Base-by-base conservation (phyloP, 2,797 vertebrate species). In the Brachymystax lenok region DNA sequence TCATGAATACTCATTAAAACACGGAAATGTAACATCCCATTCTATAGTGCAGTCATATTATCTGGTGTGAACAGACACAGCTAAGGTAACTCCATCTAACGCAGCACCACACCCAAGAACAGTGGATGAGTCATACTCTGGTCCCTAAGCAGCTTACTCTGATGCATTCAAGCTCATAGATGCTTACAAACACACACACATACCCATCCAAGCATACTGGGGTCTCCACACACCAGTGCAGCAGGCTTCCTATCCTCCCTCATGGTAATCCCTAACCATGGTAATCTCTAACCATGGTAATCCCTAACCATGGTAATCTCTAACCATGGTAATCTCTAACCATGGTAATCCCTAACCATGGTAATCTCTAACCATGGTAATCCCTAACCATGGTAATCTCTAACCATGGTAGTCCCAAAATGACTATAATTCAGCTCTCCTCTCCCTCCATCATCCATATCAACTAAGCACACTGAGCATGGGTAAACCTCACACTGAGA, bases 81-180 rank as follows among this genome's bases (percentile, higher is more conserved):
- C 66, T 85, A 79, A 90, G 88, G 91, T 86, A 91, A 84, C 86
- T 83, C 83, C 72, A 70, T 69, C 84, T 24, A 24, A 63, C 17
- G 24, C 59, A 3, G 83, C 74, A 67, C 80, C 79, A 75, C 88
- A 85, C 87, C 80, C 82, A 40, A 85, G 90, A 91, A 91, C 85
- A 88, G 88, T 64, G 88, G 90, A 92, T 95, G 94, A 95, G 91
- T 94, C 94, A 94, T 91, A 93, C 87, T 90, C 88, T 80, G 71
- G 87, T 92, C 92, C 91, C 92, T 88, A 80, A 90, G 89, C 91
- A 90, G 87, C 88, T 87, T 89, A 85, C 92, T 91, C 85, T 94
- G 94, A 94, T 92, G 91, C 91, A 92, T 86, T 89, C 86, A 73
- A 73, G 83, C 87, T 87, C 84, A 79, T 76, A 76, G 82, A 77